phyloP scores from a whole-genome alignment of 2,888 invertebrate species.

The Isoperla grammatica region DNA sequence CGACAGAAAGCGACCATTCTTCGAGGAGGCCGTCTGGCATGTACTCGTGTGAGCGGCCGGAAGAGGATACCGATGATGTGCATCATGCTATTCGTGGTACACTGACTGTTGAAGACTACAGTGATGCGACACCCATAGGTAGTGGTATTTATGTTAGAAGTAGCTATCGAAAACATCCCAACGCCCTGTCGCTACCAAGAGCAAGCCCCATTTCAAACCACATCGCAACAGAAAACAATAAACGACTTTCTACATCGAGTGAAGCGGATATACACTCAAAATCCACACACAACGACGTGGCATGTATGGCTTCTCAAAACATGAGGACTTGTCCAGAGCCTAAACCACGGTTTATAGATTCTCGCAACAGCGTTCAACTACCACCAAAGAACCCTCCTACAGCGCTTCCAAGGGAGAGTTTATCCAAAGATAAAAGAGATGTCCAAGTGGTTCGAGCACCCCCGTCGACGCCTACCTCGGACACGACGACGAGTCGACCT shows the following conservation, averaged over 20 bases:
- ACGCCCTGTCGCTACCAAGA: not conserved
- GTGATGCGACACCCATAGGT: not conserved
- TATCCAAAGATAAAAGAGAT: no score
- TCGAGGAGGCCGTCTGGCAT: not conserved
- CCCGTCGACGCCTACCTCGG: no score
- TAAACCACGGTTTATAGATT: no score
- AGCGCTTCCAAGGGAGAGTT: no score
- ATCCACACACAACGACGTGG: no score
- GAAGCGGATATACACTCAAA: no score
- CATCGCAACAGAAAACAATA: no score
- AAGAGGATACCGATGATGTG: not conserved
- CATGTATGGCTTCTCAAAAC: not conserved
- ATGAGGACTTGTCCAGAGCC: no score
- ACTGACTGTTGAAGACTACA: not conserved
- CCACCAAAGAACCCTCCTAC: no score
- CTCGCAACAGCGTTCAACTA: no score
- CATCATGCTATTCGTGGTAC: not conserved
- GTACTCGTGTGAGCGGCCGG: not conserved
- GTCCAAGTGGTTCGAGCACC: no score
- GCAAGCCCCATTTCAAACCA: not conserved
- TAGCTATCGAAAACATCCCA: not conserved
- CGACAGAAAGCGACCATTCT: not conserved
- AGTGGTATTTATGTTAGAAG: not conserved
- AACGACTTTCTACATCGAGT: no score
- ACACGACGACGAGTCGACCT: constrained; percentile 35